Base-by-base conservation (phyloP, 2,888 invertebrate species). In the Ischnura elegans region DNA sequence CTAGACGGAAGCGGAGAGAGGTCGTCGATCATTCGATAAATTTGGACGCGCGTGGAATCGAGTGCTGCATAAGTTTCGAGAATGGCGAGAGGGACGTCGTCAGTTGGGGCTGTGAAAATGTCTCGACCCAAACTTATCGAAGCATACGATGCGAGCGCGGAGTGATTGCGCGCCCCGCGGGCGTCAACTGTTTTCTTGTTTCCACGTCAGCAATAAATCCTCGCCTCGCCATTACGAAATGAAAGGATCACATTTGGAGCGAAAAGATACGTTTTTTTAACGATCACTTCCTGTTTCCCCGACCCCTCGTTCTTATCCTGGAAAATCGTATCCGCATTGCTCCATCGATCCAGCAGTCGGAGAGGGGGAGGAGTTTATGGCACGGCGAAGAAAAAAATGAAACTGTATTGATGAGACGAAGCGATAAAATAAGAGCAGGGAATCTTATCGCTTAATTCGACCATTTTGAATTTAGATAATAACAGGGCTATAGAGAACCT, bases 381-480 rank as follows among this genome's bases (percentile, higher is more conserved):
- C 6, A n/a, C 3, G 6, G 3, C n/a, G n/a, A n/a, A n/a, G 61
- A n/a, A n/a, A n/a, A 2, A 61, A 61, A n/a, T 25, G n/a, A 61
- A 3, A 61, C 19, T 61, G 25, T n/a, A 36, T 29, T 36, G 29
- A 76, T 1, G 4, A 76, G 76, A 76, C n/a, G 29, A 36, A 10
- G 29, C 29, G 76, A 76, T 36, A 76, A 76, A 76, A 76, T 36
- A 76, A 76, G 25, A 76, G 29, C 16, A 76, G 10, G 76, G 29
- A 76, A 76, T 76, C n/a, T 76, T 76, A 36, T 76, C 76, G 13
- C 76, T 76, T 66, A 36, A 76, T 36, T 29, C 76, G 36, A 16
- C 76, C 76, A 76, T 36, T 76, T 76, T 36, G 76, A 76, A 76
- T 36, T 76, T 76, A 76, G 76, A 76, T 76, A 76, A 76, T 76